Evolutionary conservation across 2,797 vertebrate species (phyloP), one percentile per base, ranked within the genome.

Genomic region (Poecilia picta): DNA sequence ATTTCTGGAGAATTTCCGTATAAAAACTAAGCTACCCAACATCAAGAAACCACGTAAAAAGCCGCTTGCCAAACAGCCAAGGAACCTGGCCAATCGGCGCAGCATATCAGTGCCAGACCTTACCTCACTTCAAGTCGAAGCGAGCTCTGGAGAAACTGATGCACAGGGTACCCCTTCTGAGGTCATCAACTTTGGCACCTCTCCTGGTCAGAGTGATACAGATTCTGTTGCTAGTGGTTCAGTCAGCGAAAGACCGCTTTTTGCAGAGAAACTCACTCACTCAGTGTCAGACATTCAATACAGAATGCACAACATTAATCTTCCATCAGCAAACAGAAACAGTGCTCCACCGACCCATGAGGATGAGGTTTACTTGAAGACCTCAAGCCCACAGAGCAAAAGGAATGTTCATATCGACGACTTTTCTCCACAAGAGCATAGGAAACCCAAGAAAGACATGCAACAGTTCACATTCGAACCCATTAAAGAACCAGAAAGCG

Each of bases 31-130:
- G 78, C 73, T 96, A 0, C 75, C 33, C 36, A 91, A 92, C 76
- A 33, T 90, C 2, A 95, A 92, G 80, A 94, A 91, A 31, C 84
- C 81, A 0, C 89, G 82, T n/a, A 95, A 91, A 76, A 95, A 94
- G 80, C 51, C 73, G 0, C 70, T 82, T 2, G 74, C 59, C n/a
- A 93, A 91, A 72, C 80, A 83, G 31, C 77, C 73, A 0, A 91
- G 80, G 82, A 86, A 73, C 36, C 49, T 94, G 31, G 84, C 68
- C 47, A 73, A 93, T 88, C 91, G 95, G 2, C 94, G 94, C 74
- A 97, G 96, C 73, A 84, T 95, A 46, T 97, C 96, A 0, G 95
- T 96, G 8, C 96, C 96, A 5, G 92, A 96, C 81, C 85, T 97
- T 0, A 72, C 87, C 23, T 16, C 89, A 8, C 10, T 81, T 57